Percentiles rank a stretch among this genome's conserved stretches.
phyloP scores from a whole-genome alignment of 1,140 invertebrate species.

The Elysia chlorotica region DNA sequence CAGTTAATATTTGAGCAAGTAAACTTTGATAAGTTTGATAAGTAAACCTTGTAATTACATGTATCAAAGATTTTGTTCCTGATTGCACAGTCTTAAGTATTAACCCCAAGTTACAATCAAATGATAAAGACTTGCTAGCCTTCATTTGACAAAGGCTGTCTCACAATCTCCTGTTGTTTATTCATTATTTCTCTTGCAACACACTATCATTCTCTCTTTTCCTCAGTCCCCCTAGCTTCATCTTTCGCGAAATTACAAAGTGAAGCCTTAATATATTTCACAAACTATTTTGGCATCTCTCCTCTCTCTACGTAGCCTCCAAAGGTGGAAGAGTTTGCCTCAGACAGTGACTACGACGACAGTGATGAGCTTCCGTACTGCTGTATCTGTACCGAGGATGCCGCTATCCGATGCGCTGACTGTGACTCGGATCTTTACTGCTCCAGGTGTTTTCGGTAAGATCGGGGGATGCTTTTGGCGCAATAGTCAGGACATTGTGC shows the following conservation, averaged over 20 bases:
- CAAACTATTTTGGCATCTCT: neutral
- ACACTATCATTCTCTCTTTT: neutral
- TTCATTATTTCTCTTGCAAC: neutral
- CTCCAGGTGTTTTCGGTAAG: constrained; percentile 69
- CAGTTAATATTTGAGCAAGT: too few relatives aligned
- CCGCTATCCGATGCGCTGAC: constrained; percentile 70
- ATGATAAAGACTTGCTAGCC: too few relatives aligned
- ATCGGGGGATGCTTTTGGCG: too few relatives aligned
- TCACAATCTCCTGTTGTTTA: neutral
- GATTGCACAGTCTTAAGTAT: too few relatives aligned
- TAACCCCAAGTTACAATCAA: too few relatives aligned
- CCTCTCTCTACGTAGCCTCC: neutral
- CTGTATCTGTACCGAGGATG: constrained; percentile 78
- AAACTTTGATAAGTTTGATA: too few relatives aligned
- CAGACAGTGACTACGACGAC: constrained; percentile 34
- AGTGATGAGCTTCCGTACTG: constrained; percentile 76
- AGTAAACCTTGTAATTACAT: too few relatives aligned
- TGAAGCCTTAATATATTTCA: neutral
- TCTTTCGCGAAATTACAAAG: neutral
- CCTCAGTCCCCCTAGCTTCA: neutral
- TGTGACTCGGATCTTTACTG: constrained; percentile 78
- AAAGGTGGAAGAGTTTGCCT: neutral
- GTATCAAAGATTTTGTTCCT: too few relatives aligned
- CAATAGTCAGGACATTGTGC: too few relatives aligned
- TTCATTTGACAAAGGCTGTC: too few relatives aligned